Evolutionary conservation across 2,797 vertebrate genomes (phyloP).

Genomic region (Propithecus perrieri): DNA sequence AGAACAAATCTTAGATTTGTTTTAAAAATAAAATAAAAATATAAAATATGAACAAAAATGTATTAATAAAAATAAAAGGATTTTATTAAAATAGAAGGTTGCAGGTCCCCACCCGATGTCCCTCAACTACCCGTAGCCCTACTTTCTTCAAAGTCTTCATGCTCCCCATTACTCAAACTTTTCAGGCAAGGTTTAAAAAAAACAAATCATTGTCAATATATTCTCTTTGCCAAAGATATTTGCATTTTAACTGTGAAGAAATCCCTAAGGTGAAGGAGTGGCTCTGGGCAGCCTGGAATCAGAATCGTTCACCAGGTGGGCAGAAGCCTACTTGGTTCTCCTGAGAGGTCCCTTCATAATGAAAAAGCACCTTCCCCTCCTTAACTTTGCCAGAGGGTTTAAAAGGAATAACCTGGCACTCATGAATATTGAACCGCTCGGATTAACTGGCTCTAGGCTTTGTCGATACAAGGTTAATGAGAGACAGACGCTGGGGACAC

Average conservation of each 20-base stretch:
- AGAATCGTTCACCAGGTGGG: background rate
- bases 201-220: constrained; percentile 1
- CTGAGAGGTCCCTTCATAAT: background rate
- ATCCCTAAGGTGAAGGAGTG: background rate
- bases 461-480: constrained; percentile 21
- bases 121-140: background rate
- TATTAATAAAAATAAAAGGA: background rate
- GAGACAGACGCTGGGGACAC: background rate
- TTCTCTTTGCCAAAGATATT: constrained; percentile 20
- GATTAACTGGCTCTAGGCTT: constrained; percentile 44
- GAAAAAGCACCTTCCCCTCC: background rate
- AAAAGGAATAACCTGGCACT: background rate
- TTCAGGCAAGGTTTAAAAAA: background rate
- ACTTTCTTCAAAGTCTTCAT: background rate
- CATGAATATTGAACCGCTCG: background rate
- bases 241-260: constrained; percentile 45
- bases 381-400: background rate
- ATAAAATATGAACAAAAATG: too few species aligned
- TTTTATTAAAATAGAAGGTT: background rate
- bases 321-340: background rate
- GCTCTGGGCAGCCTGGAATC: background rate
- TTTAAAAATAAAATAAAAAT: background rate
- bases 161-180: background rate
- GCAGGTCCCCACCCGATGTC: background rate
- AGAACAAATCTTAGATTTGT: background rate